A percentile compares a stretch with the other conserved stretches of the same genome.
phyloP scores from a whole-genome alignment of 2,113 vertebrate genomes.

The Antennarius striatus region DNA sequence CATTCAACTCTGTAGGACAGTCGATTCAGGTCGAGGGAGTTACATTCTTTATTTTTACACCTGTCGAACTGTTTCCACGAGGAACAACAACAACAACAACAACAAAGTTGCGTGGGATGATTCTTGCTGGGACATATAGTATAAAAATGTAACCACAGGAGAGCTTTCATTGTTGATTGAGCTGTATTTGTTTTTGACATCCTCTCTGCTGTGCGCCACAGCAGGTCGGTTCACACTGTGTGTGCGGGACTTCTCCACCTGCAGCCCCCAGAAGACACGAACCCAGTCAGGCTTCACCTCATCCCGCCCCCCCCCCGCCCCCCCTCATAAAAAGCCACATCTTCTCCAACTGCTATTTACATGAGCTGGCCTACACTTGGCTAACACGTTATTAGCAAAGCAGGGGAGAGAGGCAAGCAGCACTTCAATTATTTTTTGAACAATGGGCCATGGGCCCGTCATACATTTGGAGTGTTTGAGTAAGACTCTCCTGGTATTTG shows the following conservation, averaged over 20 bases:
- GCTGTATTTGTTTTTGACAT: conserved; percentile 33
- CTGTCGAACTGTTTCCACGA: too few relatives aligned
- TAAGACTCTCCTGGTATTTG: conserved; percentile 64
- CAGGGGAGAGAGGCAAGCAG: conserved; percentile 17
- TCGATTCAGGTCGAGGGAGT: too few relatives aligned
- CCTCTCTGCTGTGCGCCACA: conserved; percentile 52
- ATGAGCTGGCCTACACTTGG: conserved; percentile 37
- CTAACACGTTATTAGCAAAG: conserved; percentile 43
- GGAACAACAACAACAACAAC: too few relatives aligned
- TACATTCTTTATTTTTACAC: too few relatives aligned
- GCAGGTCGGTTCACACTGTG: conserved; percentile 61
- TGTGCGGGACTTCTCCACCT: conserved; percentile 60
- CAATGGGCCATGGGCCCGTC: conserved; percentile 44
- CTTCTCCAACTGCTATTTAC: conserved; percentile 51
- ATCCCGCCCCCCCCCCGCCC: conserved; percentile 8
- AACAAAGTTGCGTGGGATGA: too few relatives aligned
- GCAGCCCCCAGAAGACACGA: conserved; percentile 48
- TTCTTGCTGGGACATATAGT: too few relatives aligned
- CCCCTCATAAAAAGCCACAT: neutral
- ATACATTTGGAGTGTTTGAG: conserved; percentile 58
- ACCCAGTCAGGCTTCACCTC: conserved; percentile 44
- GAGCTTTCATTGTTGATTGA: conserved; percentile 36
- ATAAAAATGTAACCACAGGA: conserved; percentile 2
- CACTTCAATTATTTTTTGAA: conserved; percentile 56
- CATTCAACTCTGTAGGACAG: too few relatives aligned